phyloP scores from a whole-genome alignment of 2,113 vertebrate species.

The Hiodon alosoides region DNA sequence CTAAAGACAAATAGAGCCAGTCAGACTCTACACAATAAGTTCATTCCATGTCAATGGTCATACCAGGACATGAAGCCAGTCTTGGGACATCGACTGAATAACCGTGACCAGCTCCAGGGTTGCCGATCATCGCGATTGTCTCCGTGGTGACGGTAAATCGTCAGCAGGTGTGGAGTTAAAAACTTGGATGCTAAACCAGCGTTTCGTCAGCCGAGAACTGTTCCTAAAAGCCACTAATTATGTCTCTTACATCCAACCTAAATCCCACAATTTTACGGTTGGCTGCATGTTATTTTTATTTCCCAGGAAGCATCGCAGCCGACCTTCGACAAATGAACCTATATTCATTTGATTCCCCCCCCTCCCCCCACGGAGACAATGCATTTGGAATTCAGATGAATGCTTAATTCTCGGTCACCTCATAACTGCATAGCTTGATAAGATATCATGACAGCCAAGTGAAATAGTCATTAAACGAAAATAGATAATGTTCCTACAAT shows the following conservation, averaged over 20 bases:
- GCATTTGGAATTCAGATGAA: neutral
- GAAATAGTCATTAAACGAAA: no score
- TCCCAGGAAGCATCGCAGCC: neutral
- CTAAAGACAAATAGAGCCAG: no score
- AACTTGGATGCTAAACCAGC: neutral
- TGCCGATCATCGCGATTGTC: no score
- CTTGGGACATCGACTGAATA: no score
- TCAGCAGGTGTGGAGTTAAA: neutral
- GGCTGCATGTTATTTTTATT: neutral
- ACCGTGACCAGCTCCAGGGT: no score
- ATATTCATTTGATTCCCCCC: no score
- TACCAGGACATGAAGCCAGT: no score
- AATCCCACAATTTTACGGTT: neutral
- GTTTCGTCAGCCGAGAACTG: neutral
- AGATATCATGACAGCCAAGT: no score
- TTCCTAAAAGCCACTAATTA: conserved; percentile 15
- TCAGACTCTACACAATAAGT: no score
- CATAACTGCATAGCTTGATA: neutral
- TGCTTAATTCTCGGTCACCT: neutral
- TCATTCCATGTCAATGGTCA: no score
- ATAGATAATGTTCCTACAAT: no score
- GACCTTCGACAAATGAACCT: neutral
- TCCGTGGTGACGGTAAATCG: neutral
- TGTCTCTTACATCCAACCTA: neutral
- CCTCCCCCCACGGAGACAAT: neutral